Base-by-base conservation (phyloP, 1,140 invertebrate genomes). In the Tetranychus cinnabarinus region DNA sequence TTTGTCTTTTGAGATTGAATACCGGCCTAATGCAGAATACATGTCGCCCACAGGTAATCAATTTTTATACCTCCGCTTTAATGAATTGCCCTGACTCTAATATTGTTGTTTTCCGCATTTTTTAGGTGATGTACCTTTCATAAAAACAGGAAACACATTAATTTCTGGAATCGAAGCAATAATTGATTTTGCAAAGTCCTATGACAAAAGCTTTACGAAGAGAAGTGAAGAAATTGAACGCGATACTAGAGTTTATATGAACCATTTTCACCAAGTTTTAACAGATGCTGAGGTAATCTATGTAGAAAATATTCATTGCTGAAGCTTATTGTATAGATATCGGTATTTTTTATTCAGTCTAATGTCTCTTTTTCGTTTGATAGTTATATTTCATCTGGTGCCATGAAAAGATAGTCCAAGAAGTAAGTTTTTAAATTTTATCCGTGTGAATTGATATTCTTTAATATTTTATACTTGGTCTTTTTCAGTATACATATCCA, bases 111-210 rank as follows among this genome's bases (percentile, higher is more conserved):
- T 39, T 45, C 42, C 52, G n/a, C 56, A 42, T 13, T 59, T 35
- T 72, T 61, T 67, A 79, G 80, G 88, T 1, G 79, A 82, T 66
- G 82, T 96, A 45, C 91, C 91, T 0, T 92, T 96, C 69, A 81
- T 97, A 61, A 83, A 86, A 69, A 84, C 85, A 66, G 88, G 89
- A 0, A 79, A 81, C 2, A 91, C 88, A 70, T 77, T 95, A 0
- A 78, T 92, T 7, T 80, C 90, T 0, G 92, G 92, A 71, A 79
- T 96, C 67, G 88, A 93, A 65, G 82, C 83, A 0, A 90, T 97
- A 62, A 85, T 92, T 1, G 81, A 82, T 66, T 89, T 92, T 72
- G 81, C 90, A 12, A 81, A 81, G 35, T 82, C 82, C 23, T 23
- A 23, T 23, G 62, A 95, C 5, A 42, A 42, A 92, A 73, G 79